These are phyloP conservation scores for Diplodus puntazzo DNA, from an alignment of 2,797 vertebrate genomes.

Conservation along the genomic window DNA sequence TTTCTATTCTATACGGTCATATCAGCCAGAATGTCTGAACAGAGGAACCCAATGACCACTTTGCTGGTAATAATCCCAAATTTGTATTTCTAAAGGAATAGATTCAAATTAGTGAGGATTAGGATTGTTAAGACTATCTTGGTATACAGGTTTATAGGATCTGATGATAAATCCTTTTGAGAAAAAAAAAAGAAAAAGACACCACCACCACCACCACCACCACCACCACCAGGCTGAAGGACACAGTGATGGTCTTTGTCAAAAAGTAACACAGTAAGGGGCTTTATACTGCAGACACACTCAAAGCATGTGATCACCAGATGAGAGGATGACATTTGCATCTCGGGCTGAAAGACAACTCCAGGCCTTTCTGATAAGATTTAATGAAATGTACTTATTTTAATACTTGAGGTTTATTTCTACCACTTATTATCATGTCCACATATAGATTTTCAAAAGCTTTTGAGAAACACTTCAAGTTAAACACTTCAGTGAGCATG, in stretches of 20 bases:
- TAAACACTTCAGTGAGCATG: neutral
- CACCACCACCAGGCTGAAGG: neutral
- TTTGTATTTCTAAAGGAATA: neutral
- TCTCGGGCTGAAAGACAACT: neutral
- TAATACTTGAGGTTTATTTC: neutral
- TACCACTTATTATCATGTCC: neutral
- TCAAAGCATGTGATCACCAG: constrained; percentile 18
- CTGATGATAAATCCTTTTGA: neutral
- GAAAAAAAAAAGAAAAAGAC: neutral
- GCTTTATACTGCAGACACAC: constrained; percentile 9
- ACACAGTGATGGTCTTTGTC: constrained; percentile 34
- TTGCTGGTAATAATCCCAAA: too few relatives aligned
- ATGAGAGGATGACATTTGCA: neutral
- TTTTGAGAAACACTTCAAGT: neutral
- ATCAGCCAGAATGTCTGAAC: too few relatives aligned
- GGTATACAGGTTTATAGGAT: neutral
- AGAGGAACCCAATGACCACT: neutral
- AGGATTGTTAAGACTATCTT: neutral
- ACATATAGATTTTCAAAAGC: neutral
- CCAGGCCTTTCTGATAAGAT: neutral
- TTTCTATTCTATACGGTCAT: too few relatives aligned
- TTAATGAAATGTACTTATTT: neutral
- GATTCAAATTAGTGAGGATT: neutral
- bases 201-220: neutral
- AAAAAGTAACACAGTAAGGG: constrained; percentile 16